Evolutionary conservation across 1,140 invertebrate species (phyloP), one percentile per base, ranked within the genome.

Genomic region (Lutraria rhynchaena): DNA sequence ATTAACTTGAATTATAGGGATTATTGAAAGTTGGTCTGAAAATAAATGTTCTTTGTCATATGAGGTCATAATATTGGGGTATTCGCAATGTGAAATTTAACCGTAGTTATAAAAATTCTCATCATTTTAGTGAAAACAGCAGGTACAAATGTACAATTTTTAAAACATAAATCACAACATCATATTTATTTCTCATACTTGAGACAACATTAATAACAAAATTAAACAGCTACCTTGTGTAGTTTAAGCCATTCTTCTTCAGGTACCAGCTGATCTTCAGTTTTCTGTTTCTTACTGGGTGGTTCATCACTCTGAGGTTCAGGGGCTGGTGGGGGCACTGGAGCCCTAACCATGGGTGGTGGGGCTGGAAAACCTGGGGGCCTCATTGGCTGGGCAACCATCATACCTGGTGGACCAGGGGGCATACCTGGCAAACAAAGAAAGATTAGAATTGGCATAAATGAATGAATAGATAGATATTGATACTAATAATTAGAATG

Each of bases 181-280:
- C n/a, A n/a, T n/a, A n/a, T n/a, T n/a, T n/a, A n/a, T n/a, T n/a
- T n/a, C n/a, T n/a, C n/a, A n/a, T n/a, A n/a, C n/a, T n/a, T n/a
- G n/a, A n/a, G n/a, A n/a, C n/a, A n/a, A n/a, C n/a, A n/a, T n/a
- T n/a, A n/a, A n/a, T n/a, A n/a, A n/a, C n/a, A n/a, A n/a, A n/a
- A n/a, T n/a, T n/a, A n/a, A n/a, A n/a, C n/a, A n/a, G 71, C 83
- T 85, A 93, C 94, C 82, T 90, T 92, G 83, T 96, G 94, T 82
- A 95, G 94, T 19, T 95, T 93, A 24, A 98, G 91, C 93, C 97
- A 99, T 27, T 95, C 94, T 81, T 94, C 93, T 93, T 99, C 98
- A 0, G 98, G 96, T 82, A 99, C 95, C 0, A 99, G 93, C 35
- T 95, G 95, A 88, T 99, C 98, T 93, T 99, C 98, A 0, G 97